Conservation (phyloP, 1,140 invertebrate genomes). For the Chelonus insularis region DNA sequence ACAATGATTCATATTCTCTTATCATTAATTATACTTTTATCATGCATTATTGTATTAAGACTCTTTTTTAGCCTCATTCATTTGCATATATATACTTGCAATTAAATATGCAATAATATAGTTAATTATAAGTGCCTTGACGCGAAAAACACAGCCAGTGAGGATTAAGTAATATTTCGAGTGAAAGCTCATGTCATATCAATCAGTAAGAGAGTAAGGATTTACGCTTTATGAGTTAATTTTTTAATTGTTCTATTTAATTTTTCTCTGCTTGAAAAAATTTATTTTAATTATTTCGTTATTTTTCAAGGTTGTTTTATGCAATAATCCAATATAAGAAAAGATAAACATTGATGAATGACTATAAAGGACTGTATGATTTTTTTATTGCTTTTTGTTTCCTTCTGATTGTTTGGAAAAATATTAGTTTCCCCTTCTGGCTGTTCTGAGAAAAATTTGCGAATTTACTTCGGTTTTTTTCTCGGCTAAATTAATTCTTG, state of each 20-base stretch:
- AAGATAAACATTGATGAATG: too few relatives aligned
- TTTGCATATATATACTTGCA: constrained; percentile 22
- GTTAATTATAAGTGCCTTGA: constrained; percentile 20
- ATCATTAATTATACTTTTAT: too few relatives aligned
- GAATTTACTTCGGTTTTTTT: constrained; percentile 3
- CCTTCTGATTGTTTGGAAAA: too few relatives aligned
- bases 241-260: constrained; percentile 9
- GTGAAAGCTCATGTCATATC: constrained; percentile 10
- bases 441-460: constrained; percentile 35
- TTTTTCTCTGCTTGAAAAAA: too few relatives aligned
- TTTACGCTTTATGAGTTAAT: constrained; percentile 14
- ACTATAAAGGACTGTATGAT: too few relatives aligned
- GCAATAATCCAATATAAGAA: too few relatives aligned
- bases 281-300: not conserved
- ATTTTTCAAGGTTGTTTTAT: too few relatives aligned
- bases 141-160: constrained; percentile 47
- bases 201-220: not conserved
- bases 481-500: constrained; percentile 16
- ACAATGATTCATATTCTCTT: too few relatives aligned
- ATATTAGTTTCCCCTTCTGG: constrained; percentile 61
- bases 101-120: constrained; percentile 15
- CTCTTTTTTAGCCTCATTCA: too few relatives aligned
- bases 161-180: constrained; percentile 60
- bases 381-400: too few relatives aligned
- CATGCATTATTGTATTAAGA: too few relatives aligned